Conservation (phyloP, 2,888 invertebrate species). For the Amblyjoppa proteus region DNA sequence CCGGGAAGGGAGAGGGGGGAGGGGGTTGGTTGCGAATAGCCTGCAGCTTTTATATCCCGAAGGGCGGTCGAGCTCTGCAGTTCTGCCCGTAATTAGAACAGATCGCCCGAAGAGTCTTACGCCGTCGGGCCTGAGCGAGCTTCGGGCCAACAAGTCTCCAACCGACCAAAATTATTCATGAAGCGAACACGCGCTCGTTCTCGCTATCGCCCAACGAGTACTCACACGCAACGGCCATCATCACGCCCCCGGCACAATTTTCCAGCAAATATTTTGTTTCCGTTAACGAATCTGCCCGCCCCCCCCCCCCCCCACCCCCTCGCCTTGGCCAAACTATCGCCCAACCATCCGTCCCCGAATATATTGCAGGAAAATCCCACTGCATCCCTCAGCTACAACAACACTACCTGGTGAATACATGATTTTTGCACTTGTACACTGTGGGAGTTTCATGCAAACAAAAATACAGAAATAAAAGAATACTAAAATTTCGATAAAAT, state of each 20-base stretch:
- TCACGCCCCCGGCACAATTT: constrained; percentile 79
- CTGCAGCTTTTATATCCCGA: constrained; percentile 51
- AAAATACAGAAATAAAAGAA: neutral
- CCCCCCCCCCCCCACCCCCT: constrained; percentile 3
- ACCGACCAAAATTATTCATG: constrained; percentile 85
- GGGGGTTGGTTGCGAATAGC: constrained; percentile 62
- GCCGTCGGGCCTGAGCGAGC: constrained; percentile 68
- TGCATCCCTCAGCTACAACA: neutral
- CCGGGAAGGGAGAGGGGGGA: constrained; percentile 64
- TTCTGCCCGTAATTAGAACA: constrained; percentile 84
- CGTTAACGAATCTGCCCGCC: constrained; percentile 66
- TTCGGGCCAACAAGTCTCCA: constrained; percentile 83
- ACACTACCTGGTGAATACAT: neutral
- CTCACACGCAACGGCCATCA: constrained; percentile 56
- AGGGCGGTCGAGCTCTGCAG: constrained; percentile 78
- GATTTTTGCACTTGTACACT: constrained; percentile 18
- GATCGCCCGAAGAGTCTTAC: constrained; percentile 78
- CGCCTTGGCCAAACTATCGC: neutral
- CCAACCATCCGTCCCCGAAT: neutral
- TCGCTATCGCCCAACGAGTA: constrained; percentile 57
- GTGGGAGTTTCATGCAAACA: neutral
- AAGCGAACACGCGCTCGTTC: constrained; percentile 74
- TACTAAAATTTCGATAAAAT: neutral
- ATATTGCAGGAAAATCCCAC: constrained; percentile 16
- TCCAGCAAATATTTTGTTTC: constrained; percentile 84